A percentile compares a stretch with the other conserved stretches of the same genome.
Conservation (phyloP, 2,113 vertebrate species). For the Microcebus murinus region DNA sequence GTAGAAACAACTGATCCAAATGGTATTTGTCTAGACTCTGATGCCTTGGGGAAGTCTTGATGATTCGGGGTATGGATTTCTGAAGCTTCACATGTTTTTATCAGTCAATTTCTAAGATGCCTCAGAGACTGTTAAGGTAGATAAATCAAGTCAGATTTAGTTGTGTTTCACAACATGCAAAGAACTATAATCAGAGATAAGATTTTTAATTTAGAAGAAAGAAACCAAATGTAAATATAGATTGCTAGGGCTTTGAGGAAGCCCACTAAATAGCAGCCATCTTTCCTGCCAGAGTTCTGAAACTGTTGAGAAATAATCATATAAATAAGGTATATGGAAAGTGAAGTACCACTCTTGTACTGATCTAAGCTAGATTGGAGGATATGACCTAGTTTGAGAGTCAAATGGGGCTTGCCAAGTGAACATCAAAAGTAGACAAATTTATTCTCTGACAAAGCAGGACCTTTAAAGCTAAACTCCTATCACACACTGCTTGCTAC, state of each 20-base stretch:
- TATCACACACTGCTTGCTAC: not conserved
- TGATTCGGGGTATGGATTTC: not conserved
- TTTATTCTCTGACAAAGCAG: not conserved
- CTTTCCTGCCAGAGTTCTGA: not conserved
- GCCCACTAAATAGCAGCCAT: not conserved
- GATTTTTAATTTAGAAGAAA: conserved; percentile 24
- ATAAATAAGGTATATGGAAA: not conserved
- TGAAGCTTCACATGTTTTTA: conserved; percentile 21
- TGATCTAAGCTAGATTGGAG: not conserved
- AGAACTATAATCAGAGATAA: conserved; percentile 36
- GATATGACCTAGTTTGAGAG: not conserved
- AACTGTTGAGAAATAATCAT: not conserved
- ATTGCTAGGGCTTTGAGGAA: conserved; percentile 1
- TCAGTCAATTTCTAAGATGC: conserved; percentile 11
- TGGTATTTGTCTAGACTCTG: conserved; percentile 20
- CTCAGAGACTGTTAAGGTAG: conserved; percentile 32
- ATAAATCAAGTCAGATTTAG: conserved; percentile 48
- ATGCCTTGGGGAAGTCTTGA: conserved; percentile 13
- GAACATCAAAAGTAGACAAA: not conserved
- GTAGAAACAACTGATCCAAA: not conserved
- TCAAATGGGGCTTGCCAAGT: not conserved
- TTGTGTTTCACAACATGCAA: conserved; percentile 25
- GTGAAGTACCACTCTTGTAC: not conserved
- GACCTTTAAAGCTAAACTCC: not conserved
- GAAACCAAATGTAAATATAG: not conserved